These are phyloP conservation scores for Agelas oroides DNA, from an alignment of 37 sponge, comb jelly and placozoan species.

Conservation along the genomic window DNA sequence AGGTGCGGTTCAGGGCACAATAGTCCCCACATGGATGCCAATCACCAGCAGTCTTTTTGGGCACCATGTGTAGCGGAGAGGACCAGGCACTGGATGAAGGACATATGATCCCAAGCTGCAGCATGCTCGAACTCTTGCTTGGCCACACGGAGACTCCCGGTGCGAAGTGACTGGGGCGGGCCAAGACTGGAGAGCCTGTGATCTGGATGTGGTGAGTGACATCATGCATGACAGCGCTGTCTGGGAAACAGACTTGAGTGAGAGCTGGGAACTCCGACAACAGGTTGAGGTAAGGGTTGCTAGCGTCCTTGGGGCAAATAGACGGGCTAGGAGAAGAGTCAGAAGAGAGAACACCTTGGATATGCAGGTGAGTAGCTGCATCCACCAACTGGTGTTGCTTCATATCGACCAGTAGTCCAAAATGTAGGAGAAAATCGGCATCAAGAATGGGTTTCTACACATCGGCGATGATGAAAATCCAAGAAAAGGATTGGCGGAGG, in stretches of 20 bases:
- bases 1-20: constrained; percentile 25
- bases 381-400: constrained; percentile 1
- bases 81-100: constrained; percentile 57
- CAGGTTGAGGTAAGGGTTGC: constrained; percentile 5
- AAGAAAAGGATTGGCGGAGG: constrained; percentile 55
- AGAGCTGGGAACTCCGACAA: constrained; percentile 30
- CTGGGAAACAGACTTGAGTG: neutral
- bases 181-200: constrained; percentile 54
- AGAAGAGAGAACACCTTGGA: constrained; percentile 25
- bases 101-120: constrained; percentile 53
- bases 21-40: constrained; percentile 74
- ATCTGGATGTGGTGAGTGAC: constrained; percentile 54
- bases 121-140: constrained; percentile 53
- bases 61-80: constrained; percentile 45
- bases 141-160: constrained; percentile 44
- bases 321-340: constrained; percentile 25
- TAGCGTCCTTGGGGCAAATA: constrained; percentile 34
- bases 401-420: constrained; percentile 47
- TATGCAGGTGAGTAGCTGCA: constrained; percentile 9
- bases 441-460: constrained; percentile 70
- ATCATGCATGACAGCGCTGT: constrained; percentile 4
- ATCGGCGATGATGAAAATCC: constrained; percentile 76
- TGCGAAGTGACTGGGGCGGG: constrained; percentile 47
- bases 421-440: constrained; percentile 67
- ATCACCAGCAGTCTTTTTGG: constrained; percentile 64